Evolutionary conservation across 2,113 vertebrate genomes (phyloP), one percentile per base, ranked within the genome.

Genomic region (Platycercus adscitus): DNA sequence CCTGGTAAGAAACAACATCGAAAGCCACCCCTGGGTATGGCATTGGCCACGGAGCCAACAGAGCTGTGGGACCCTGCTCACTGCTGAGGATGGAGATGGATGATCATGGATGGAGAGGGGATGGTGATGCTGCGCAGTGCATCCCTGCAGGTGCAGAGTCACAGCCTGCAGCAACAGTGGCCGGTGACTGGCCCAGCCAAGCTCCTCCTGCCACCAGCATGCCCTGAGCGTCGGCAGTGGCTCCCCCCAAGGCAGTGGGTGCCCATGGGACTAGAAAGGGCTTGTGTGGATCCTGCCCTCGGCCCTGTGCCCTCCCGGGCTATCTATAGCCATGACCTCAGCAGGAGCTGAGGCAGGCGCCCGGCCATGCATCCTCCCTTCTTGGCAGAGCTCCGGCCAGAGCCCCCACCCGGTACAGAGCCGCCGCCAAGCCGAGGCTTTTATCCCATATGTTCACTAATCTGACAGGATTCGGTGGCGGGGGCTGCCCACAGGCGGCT

Each of bases 281-380:
- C 8, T 2, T 0, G 6, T 11, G n/a, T 11, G 13, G 68, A 47
- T 68, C 28, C 75, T 85, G 87, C 73, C 66, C 86, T 60, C 58
- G 13, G 80, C 29, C 29, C 84, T 24, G 82, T 4, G 4, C 77
- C 76, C 87, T 92, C 89, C 52, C 1, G 16, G 26, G 60, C 91
- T 94, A 91, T 95, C 96, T 95, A 95, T 94, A 97, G 95, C 85
- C 72, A 52, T 80, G 91, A 96, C 86, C 96, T 95, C 73, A 96
- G 56, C 29, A 7, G 17, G 58, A 83, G 71, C 76, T 6, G 9
- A 70, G 85, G 87, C 94, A 90, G 89, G 86, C 65, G 15, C 83
- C 91, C 13, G 17, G 92, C 81, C 13, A 14, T 1, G 31, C 76
- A 85, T 60, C 91, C 86, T 85, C 88, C 80, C 73, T 91, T 63